Evolutionary conservation across 2,113 vertebrate species (phyloP).

Genomic region (Lethenteron camtschaticum): DNA sequence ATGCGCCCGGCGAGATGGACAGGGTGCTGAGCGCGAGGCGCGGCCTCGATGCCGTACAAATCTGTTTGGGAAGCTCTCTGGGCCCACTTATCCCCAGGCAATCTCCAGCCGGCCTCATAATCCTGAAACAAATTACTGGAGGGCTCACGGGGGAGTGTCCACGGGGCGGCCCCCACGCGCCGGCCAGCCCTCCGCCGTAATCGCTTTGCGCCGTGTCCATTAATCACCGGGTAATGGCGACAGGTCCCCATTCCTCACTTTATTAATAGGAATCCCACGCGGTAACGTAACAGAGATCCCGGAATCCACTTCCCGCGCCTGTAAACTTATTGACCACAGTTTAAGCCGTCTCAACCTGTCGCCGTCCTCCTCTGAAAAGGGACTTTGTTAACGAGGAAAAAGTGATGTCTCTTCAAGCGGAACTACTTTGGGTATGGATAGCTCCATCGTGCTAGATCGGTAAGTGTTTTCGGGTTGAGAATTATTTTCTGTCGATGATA

Average conservation of each 20-base stretch:
- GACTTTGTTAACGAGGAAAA: too few relatives aligned
- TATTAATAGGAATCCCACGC: constrained; percentile 1
- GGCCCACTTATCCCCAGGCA: constrained; percentile 5
- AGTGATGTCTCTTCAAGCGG: too few relatives aligned
- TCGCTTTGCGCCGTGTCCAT: constrained; percentile 1
- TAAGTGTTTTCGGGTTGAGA: too few relatives aligned
- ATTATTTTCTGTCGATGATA: too few relatives aligned
- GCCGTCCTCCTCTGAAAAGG: too few relatives aligned
- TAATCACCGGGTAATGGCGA: constrained; percentile 5
- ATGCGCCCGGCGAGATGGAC: too few relatives aligned
- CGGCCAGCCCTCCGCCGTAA: constrained; percentile 4
- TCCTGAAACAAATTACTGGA: constrained; percentile 5
- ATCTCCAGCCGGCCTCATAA: constrained; percentile 3
- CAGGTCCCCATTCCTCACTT: constrained; percentile 5
- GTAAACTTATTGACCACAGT: too few relatives aligned
- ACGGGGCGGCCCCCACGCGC: background rate
- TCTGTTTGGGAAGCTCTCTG: background rate
- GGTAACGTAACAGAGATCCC: constrained; percentile 1
- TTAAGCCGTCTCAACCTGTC: too few relatives aligned
- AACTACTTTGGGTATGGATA: too few relatives aligned
- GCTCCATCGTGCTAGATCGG: too few relatives aligned
- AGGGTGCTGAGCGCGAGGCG: too few relatives aligned
- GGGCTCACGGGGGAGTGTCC: constrained; percentile 4
- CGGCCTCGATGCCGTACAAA: too few relatives aligned
- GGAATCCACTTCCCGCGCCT: background rate